Conservation (phyloP, 2,797 vertebrate species). For the Nasua narica region DNA sequence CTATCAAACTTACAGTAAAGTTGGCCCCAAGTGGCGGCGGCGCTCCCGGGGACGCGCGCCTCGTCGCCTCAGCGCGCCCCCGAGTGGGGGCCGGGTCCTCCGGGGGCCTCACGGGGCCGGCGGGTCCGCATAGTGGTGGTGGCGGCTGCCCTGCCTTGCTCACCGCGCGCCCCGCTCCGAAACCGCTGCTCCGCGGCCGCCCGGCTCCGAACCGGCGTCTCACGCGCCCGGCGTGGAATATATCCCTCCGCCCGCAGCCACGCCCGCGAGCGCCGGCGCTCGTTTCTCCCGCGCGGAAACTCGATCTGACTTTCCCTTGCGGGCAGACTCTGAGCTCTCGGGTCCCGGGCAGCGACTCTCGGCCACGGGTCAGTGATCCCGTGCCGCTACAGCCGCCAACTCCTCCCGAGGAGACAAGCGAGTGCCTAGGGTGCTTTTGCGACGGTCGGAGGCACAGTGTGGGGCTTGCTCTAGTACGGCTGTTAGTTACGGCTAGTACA, state of each 20-base stretch:
- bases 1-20: slow-evolving; percentile 68
- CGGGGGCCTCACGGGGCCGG: not conserved
- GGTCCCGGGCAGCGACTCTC: slow-evolving; percentile 4
- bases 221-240: not conserved
- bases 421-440: not conserved
- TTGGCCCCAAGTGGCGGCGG: slow-evolving; percentile 34
- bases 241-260: slow-evolving; percentile 84
- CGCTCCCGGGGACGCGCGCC: not conserved
- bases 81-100: not conserved
- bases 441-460: not conserved
- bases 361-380: not conserved
- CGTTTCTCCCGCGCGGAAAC: slow-evolving; percentile 76
- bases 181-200: not conserved
- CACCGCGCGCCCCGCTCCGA: not conserved
- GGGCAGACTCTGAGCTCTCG: not conserved
- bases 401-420: rapidly evolving
- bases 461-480: not conserved
- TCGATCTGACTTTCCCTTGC: not conserved
- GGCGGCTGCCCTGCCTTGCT: not conserved
- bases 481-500: not conserved
- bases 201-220: not conserved
- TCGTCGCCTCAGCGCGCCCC: slow-evolving; percentile 4
- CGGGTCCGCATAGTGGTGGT: not conserved
- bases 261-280: slow-evolving; percentile 82
- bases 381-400: rapidly evolving